phyloP scores from a whole-genome alignment of 2,888 invertebrate genomes.

The Brachypterus glaber region DNA sequence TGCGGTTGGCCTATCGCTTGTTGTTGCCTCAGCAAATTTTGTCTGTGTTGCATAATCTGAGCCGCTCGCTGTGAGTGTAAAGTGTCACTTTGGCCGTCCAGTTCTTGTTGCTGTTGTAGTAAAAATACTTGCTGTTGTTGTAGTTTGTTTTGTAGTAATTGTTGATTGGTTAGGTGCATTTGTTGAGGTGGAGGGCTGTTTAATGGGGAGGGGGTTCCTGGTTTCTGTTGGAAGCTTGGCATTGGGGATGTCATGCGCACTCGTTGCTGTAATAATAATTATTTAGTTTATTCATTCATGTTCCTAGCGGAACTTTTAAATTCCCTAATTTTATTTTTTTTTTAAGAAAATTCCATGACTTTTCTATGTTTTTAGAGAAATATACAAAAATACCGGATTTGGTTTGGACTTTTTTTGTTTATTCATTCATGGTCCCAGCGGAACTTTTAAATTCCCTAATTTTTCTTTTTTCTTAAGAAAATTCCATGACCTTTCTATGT shows the following conservation, averaged over 20 bases:
- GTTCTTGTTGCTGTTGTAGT: constrained; percentile 26
- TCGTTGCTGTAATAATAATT: constrained; percentile 36
- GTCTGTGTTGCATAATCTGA: constrained; percentile 34
- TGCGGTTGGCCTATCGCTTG: constrained; percentile 29
- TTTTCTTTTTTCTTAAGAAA: no score
- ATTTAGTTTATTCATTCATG: no score
- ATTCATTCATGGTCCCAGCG: no score
- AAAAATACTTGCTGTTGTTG: constrained; percentile 41
- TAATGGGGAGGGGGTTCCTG: constrained; percentile 36
- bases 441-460: no score
- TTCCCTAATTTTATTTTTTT: no score
- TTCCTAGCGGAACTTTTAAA: no score
- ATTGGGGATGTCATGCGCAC: constrained; percentile 31
- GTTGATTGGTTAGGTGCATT: constrained; percentile 30
- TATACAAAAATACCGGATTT: no score
- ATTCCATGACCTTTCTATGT: no score
- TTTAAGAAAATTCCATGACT: no score
- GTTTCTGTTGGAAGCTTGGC: constrained; percentile 36
- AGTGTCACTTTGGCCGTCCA: constrained; percentile 34
- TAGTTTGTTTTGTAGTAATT: constrained; percentile 39
- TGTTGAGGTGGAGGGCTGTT: constrained; percentile 38
- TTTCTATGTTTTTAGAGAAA: no score
- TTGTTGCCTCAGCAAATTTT: constrained; percentile 35
- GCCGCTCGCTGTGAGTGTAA: constrained; percentile 37
- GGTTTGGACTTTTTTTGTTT: no score